Conservation (phyloP, 2,888 invertebrate genomes). For the Tuta absoluta region DNA sequence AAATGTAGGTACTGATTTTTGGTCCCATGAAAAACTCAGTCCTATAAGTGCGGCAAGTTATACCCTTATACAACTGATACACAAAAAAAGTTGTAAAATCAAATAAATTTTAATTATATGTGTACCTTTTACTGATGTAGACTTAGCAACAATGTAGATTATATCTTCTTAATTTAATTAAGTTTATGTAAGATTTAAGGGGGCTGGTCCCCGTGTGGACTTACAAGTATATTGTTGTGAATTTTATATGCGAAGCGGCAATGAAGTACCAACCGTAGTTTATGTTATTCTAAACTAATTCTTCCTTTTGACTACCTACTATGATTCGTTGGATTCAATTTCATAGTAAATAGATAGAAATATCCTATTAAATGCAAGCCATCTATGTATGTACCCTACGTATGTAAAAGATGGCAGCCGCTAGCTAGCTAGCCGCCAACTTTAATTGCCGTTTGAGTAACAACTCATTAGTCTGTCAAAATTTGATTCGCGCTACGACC, state of each 20-base stretch:
- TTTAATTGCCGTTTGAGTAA: too few relatives aligned
- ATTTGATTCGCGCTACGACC: too few relatives aligned
- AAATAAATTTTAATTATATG: too few relatives aligned
- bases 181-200: constrained; percentile 53
- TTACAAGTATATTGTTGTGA: constrained; percentile 66
- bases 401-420: too few relatives aligned
- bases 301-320: neutral
- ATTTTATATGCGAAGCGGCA: constrained; percentile 66
- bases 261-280: constrained; percentile 61
- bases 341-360: neutral
- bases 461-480: too few relatives aligned
- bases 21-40: neutral
- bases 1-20: neutral
- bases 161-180: constrained; percentile 52
- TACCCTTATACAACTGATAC: too few relatives aligned
- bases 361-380: neutral
- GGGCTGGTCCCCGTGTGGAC: constrained; percentile 72
- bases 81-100: neutral
- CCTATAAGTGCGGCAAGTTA: too few relatives aligned
- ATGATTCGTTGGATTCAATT: constrained; percentile 1
- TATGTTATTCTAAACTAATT: constrained; percentile 49
- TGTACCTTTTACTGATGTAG: neutral
- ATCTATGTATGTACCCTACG: too few relatives aligned
- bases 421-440: too few relatives aligned
- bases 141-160: neutral